phyloP scores from a whole-genome alignment of 2,888 invertebrate species.

The Embidobia sp. region DNA sequence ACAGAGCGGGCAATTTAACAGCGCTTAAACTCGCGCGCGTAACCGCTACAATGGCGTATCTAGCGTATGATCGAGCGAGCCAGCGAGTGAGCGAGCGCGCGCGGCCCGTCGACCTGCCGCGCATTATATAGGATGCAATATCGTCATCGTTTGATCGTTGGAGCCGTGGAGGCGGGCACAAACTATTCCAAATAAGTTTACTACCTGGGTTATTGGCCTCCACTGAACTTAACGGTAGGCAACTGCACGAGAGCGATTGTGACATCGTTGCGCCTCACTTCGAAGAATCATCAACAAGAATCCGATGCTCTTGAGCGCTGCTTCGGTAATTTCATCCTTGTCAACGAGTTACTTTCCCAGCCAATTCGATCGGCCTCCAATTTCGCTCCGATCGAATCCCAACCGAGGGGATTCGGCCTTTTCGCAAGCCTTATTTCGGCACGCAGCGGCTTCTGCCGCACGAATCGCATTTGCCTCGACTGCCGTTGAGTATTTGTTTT shows the following conservation, averaged over 20 bases:
- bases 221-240: conserved; percentile 79
- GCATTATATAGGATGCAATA: conserved; percentile 63
- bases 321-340: conserved; percentile 50
- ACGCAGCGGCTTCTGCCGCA: too few species aligned
- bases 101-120: conserved; percentile 38
- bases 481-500: too few species aligned
- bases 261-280: conserved; percentile 69
- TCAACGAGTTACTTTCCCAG: conserved; percentile 29
- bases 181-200: conserved; percentile 79
- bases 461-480: too few species aligned
- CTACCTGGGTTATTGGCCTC: conserved; percentile 79
- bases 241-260: conserved; percentile 71
- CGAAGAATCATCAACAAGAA: conserved; percentile 50
- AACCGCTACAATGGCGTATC: conserved; percentile 54
- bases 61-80: conserved; percentile 45
- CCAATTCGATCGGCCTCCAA: not conserved
- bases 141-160: conserved; percentile 68
- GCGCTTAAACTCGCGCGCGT: conserved; percentile 57
- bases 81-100: too few species aligned
- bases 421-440: too few species aligned
- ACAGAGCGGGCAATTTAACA: conserved; percentile 48
- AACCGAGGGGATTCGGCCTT: too few species aligned
- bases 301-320: conserved; percentile 36
- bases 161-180: conserved; percentile 69
- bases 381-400: too few species aligned